Base-by-base conservation (phyloP, 2,113 vertebrate genomes). In the Periophthalmus modestus region DNA sequence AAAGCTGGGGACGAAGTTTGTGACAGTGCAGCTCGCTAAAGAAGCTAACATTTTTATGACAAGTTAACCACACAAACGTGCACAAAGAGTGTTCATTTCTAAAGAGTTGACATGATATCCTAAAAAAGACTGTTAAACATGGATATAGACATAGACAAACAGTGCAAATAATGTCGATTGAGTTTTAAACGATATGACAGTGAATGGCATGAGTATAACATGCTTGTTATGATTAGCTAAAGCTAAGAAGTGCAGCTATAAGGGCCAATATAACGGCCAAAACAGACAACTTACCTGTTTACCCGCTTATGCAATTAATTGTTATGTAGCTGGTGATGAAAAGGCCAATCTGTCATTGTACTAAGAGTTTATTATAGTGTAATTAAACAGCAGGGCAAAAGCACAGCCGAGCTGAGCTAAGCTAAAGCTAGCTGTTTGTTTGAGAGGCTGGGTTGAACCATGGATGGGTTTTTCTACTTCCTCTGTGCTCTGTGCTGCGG, bases 311-410 rank as follows among this genome's bases (percentile, higher is more conserved):
- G 1, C 12, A 66, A 21, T 70, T 69, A 80, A 57, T n/a, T 72
- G 10, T 28, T 77, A 39, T 63, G 78, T n/a, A 11, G 12, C n/a
- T 63, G 28, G 34, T 33, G 79, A 59, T 50, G 63, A 78, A 73
- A 19, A 21, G 52, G 19, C 52, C n/a, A 63, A 66, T 78, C n/a
- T 84, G 33, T 88, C 89, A 92, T 89, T 77, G 66, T 81, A 78
- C 54, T 23, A 24, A 69, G 54, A 23, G 28, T 9, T 15, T 12
- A 19, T 36, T 0, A 3, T 46, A 18, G 18, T 24, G 39, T 67
- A 48, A 48, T 5, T 28, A 23, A 67, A 24, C 21, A 15, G 65
- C 19, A 33, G n/a, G 1, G 15, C 19, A 24, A 23, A 24, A 7
- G 21, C 39, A 61, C 55, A 65, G 46, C 65, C 69, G 71, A 71